Evolutionary conservation across 2,113 vertebrate genomes (phyloP), one percentile per base, ranked within the genome.

Genomic region (Craseonycteris thonglongyai): DNA sequence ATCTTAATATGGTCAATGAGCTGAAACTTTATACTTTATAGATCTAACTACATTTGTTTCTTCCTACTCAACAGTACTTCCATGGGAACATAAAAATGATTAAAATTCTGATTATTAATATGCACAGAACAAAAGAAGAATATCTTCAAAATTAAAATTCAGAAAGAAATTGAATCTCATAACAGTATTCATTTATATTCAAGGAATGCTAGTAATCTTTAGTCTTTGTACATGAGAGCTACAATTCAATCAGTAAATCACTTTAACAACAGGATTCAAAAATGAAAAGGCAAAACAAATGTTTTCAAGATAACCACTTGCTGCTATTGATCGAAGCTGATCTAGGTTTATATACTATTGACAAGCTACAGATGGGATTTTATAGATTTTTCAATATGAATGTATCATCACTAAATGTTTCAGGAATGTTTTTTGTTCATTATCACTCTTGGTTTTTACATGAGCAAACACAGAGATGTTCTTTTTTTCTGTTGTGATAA

Each of bases 81-180:
- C 82, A 61, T 58, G 78, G 35, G 14, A 63, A 61, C 56, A 63
- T 14, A 28, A 80, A 97, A 95, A 82, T 59, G n/a, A 95, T 97
- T 95, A 96, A 88, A 96, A 96, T 97, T 96, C 95, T 83, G 81
- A 95, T 97, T 95, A 90, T 93, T 95, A 33, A 16, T 81, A 22
- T 4, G 75, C 97, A 65, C 65, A 92, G 69, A 38, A 94, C 89
- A 87, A 95, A 95, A 95, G 95, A 95, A 96, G 88, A 96, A 76
- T 89, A 97, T 69, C 90, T 96, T 85, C 65, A 87, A 96, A 97
- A 97, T 98, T 97, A 97, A 98, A 97, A 98, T 97, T 95, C 96
- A 75, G 35, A 69, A 91, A 93, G 95, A 97, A 98, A 97, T 95
- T 66, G 81, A 98, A 96, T 97, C 90, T 94, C 94, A 49, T 84